phyloP scores from a whole-genome alignment of 2,797 vertebrate species.

The Apogon talboti region DNA sequence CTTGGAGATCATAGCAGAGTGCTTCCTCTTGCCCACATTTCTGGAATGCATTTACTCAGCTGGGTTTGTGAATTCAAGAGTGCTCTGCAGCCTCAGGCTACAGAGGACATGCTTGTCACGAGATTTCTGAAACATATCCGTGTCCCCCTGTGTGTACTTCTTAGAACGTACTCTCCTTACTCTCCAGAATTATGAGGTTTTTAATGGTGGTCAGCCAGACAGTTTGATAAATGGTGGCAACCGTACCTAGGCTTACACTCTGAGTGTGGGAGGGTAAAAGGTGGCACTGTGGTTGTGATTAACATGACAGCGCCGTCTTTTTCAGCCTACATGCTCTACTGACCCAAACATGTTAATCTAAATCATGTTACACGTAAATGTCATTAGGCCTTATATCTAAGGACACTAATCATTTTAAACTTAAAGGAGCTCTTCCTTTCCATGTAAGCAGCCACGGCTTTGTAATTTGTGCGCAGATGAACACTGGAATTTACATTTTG shows the following conservation, averaged over 20 bases:
- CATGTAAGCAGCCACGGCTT: conserved; percentile 40
- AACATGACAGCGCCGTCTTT: conserved; percentile 47
- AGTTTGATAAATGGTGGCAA: conserved; percentile 58
- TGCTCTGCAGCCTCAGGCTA: conserved; percentile 65
- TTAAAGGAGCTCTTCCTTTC: conserved; percentile 52
- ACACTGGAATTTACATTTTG: conserved; percentile 36
- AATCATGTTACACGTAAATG: conserved; percentile 79
- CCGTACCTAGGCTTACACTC: conserved; percentile 25
- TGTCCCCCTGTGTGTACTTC: conserved; percentile 42
- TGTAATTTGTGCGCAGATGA: conserved; percentile 50
- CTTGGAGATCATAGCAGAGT: conserved; percentile 60
- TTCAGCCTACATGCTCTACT: conserved; percentile 41
- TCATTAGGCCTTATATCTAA: conserved; percentile 63
- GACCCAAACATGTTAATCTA: conserved; percentile 72
- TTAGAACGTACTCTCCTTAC: conserved; percentile 41
- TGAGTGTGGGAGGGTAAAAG: conserved; percentile 53
- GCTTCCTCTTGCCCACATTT: conserved; percentile 73
- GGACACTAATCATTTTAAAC: conserved; percentile 64
- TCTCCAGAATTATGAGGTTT: conserved; percentile 56
- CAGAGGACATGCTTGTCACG: conserved; percentile 73
- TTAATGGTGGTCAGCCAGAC: conserved; percentile 59
- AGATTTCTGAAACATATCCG: conserved; percentile 72
- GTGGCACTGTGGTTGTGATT: conserved; percentile 59
- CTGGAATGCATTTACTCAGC: conserved; percentile 83
- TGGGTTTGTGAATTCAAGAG: conserved; percentile 71